Evolutionary conservation across 2,113 vertebrate genomes (phyloP), one percentile per base, ranked within the genome.

Genomic region (Colossoma macropomum): DNA sequence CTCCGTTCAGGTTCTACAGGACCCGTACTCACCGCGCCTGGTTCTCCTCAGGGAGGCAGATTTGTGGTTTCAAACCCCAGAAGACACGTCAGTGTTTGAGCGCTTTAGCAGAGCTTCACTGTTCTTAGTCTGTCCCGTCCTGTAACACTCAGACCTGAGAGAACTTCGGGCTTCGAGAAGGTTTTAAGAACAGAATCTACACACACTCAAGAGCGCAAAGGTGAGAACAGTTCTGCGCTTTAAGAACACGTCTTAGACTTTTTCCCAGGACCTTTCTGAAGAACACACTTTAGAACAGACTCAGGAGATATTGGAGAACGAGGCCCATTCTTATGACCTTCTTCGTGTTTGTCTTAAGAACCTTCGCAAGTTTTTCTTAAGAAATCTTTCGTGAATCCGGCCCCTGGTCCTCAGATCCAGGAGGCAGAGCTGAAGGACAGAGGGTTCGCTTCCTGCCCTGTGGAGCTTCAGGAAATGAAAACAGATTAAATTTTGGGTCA

Each of bases 1-100:
- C 66, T 76, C 41, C 17, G 66, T 70, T 79, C 52, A 60, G 50
- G 89, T 86, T 91, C 91, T 90, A 88, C 86, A 90, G 85, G 88
- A 84, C 81, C 86, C 77, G 23, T 88, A 81, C 86, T 88, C 77
- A 82, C 85, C 23, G 19, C 13, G 23, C 21, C 13, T 21, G 17
- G 54, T 56, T 56, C 54, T 23, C 79, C 10, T 17, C 27, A 80
- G 21, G 70, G 81, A 87, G 81, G 87, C 41, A 78, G 83, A 23
- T 56, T 82, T 86, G 70, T 80, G 83, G 89, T 80, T 76, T 84
- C 2, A 75, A 79, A 59, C 71, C 28, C 63, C 48, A 30, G 59
- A 65, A 54, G 66, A n/a, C 16, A 75, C 77, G 71, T 84, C 62
- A 45, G 48, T 62, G 8, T 62, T 25, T 60, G 16, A 60, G 41